Evolutionary conservation across 2,797 vertebrate species (phyloP), one percentile per base, ranked within the genome.

Genomic region (Thamnophis elegans): DNA sequence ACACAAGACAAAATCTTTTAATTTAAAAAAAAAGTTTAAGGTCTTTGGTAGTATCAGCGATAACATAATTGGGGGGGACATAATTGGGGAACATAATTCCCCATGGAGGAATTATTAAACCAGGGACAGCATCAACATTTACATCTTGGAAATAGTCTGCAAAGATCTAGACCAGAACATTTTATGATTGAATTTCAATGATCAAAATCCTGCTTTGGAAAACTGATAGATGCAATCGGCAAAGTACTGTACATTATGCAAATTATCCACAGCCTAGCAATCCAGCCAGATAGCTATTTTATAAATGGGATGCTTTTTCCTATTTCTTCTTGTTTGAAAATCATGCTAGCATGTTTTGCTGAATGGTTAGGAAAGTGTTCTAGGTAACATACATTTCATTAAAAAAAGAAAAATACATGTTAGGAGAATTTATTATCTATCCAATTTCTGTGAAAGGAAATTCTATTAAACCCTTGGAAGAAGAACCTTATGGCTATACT

Each of bases 381-480:
- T 62, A 96, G 92, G 96, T 94, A 94, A 90, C 93, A 90, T 3
- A 93, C 73, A 54, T 94, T 94, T 96, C 95, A 95, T 96, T 92
- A 91, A 91, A 92, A 5, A 65, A 93, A 25, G 47, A 4, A 47
- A 94, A 93, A 96, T 87, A 94, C n/a, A 78, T 89, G 56, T 93
- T 85, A 62, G 56, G 90, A 89, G 68, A 91, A 94, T 95, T 97
- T 97, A 97, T 96, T 97, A 97, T 95, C 96, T 95, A 94, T 93
- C 95, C 96, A 96, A 95, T 97, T 97, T 97, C 96, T 96, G 94
- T 95, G 93, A 97, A 94, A 97, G 93, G 91, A 97, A 97, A 98
- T 97, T 97, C 97, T 98, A 98, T 98, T 97, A 97, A 98, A 97
- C 95, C 96, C 96, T 96, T 96, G 92, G 93, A 97, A 97, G 96